Percentiles rank a stretch among this genome's conserved stretches.
Evolutionary conservation across 2,888 invertebrate species (phyloP).

Genomic region (Antitype chi): DNA sequence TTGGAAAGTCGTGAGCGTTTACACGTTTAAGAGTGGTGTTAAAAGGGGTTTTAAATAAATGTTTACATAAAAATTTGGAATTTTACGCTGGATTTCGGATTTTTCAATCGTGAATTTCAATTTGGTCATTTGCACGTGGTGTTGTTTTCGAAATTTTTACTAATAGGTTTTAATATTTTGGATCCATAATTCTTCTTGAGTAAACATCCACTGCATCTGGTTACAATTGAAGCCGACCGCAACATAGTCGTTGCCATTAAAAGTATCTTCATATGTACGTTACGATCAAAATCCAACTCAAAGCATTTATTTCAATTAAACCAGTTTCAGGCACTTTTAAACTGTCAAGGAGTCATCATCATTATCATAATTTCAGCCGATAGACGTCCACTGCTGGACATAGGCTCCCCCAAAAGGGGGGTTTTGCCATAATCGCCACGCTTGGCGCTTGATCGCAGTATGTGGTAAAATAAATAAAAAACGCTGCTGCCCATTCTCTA

Average conservation of each 20-base stretch:
- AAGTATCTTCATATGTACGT: not conserved
- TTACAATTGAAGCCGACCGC: no score
- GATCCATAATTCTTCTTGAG: not conserved
- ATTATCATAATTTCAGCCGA: no score
- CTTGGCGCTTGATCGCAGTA: no score
- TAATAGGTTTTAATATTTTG: not conserved
- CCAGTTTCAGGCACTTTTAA: not conserved
- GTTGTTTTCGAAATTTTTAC: not conserved
- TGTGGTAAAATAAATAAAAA: no score
- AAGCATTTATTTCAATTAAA: not conserved
- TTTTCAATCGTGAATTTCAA: not conserved
- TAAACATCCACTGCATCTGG: no score
- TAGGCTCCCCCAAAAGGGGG: no score
- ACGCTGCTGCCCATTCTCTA: no score
- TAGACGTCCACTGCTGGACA: no score
- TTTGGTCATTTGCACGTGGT: not conserved
- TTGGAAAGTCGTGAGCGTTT: conserved; percentile 54
- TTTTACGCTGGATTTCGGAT: not conserved
- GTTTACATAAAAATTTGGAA: conserved; percentile 10
- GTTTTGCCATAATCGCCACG: no score
- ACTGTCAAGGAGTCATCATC: no score
- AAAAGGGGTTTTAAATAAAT: conserved; percentile 44
- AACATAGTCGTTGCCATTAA: not conserved
- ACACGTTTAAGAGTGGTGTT: conserved; percentile 35
- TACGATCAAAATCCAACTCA: not conserved